A percentile compares a stretch with the other conserved stretches of the same genome.
Conservation (phyloP, 2,113 vertebrate species). For the Coregonus clupeaformis region DNA sequence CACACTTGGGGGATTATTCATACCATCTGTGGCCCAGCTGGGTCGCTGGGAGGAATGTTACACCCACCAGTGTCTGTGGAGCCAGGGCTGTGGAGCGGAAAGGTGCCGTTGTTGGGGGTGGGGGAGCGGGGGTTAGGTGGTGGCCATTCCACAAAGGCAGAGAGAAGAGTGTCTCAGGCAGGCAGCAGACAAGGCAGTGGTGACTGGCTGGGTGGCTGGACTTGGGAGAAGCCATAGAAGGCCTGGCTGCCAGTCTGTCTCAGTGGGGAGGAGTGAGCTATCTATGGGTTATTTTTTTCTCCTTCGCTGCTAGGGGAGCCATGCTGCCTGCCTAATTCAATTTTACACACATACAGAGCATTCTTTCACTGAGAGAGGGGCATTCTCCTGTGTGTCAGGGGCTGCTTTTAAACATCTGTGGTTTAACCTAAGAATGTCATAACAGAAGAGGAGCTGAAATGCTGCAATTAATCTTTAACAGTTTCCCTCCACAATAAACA, state of each 20-base stretch:
- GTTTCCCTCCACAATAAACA: neutral
- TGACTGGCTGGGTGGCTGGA: neutral
- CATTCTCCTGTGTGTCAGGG: slow-evolving; percentile 11
- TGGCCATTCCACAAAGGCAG: neutral
- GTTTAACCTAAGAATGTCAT: neutral
- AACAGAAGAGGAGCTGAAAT: slow-evolving; percentile 22
- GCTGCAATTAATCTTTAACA: slow-evolving; percentile 8
- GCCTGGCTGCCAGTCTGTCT: slow-evolving; percentile 30
- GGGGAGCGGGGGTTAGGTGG: neutral
- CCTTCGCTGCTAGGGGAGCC: slow-evolving; percentile 28
- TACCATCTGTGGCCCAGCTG: slow-evolving; percentile 21
- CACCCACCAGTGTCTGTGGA: neutral
- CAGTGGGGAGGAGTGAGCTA: slow-evolving; percentile 20
- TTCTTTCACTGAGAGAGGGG: slow-evolving; percentile 23
- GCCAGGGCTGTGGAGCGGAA: neutral
- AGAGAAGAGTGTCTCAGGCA: neutral
- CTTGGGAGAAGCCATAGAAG: slow-evolving; percentile 39
- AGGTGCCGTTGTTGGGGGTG: too few species aligned
- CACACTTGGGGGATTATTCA: neutral
- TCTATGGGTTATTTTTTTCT: slow-evolving; percentile 53
- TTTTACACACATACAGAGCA: slow-evolving; percentile 29
- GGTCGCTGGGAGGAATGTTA: slow-evolving; percentile 25
- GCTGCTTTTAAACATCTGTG: slow-evolving; percentile 17
- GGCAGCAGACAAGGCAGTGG: neutral
- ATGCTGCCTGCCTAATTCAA: slow-evolving; percentile 35